Base-by-base conservation (phyloP, 2,113 vertebrate species). In the Miniopterus natalensis region DNA sequence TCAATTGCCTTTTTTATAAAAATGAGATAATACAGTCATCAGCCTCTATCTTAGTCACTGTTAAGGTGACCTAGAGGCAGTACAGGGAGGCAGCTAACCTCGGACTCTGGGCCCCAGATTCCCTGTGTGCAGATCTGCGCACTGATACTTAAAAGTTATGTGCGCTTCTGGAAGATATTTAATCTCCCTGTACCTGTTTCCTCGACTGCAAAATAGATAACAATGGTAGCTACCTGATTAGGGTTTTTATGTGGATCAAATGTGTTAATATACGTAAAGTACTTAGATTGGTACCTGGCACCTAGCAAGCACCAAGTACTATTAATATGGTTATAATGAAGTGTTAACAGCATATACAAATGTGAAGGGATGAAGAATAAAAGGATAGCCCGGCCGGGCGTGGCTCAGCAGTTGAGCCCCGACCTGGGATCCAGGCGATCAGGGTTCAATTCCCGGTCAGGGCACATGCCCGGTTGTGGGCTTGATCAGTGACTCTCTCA, bases 1-100 rank as follows among this genome's bases (percentile, higher is more conserved):
- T 91, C 53, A 84, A 27, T 42, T 51, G 74, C 65, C 73, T 92
- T 55, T 29, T 40, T 88, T 92, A 71, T 94, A 80, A 94, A 83
- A 94, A 47, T n/a, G 74, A 87, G 68, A 66, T 73, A 73, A 78
- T 79, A 59, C 42, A 83, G 40, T 74, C 78, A 63, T 12, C 8
- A 51, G 10, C 80, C 25, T 27, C 66, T 87, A 45, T 70, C 63
- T 57, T n/a, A 29, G 53, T 80, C 66, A 57, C 45, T 73, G 47
- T 84, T 36, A 65, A 13, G 40, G 53, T 61, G 68, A 65, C 81
- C 59, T 85, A 70, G 36, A 78, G 53, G 31, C 57, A 87, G 49
- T 59, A 65, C n/a, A 81, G 40, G 8, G 15, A 81, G 21, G 49
- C 29, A 21, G 17, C 73, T 63, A 47, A 75, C 87, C 47, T 42